A percentile compares a stretch with the other conserved stretches of the same genome.
These are phyloP conservation scores for Vulpes ferrilata DNA, from an alignment of 2,113 vertebrate genomes.

Conservation along the genomic window DNA sequence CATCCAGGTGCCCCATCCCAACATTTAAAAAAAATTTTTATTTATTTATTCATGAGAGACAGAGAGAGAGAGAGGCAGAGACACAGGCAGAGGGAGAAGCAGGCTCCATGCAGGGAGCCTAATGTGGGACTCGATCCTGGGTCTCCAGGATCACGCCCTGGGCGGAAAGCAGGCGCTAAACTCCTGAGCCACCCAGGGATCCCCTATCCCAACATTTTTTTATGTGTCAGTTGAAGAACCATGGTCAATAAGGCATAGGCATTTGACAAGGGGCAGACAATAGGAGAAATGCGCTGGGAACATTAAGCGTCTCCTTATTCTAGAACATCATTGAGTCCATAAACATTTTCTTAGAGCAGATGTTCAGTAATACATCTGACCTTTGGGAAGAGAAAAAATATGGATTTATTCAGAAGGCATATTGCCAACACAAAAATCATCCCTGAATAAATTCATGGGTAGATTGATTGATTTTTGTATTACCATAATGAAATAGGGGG, in stretches of 20 bases:
- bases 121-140: no score
- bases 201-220: neutral
- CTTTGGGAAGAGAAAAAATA: slow-evolving; percentile 74
- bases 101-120: no score
- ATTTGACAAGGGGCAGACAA: slow-evolving; percentile 9
- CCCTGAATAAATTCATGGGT: slow-evolving; percentile 55
- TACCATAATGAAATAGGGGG: slow-evolving; percentile 34
- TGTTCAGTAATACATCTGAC: slow-evolving; percentile 57
- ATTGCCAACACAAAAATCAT: slow-evolving; percentile 54
- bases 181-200: no score
- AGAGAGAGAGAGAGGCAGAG: no score
- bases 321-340: slow-evolving; percentile 14
- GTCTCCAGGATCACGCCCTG: no score
- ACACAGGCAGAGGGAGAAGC: no score
- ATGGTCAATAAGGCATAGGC: neutral
- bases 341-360: slow-evolving; percentile 65
- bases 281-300: neutral
- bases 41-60: no score
- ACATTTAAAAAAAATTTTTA: neutral
- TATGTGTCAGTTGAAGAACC: neutral
- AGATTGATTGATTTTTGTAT: slow-evolving; percentile 61
- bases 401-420: slow-evolving; percentile 62
- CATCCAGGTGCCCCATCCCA: neutral
- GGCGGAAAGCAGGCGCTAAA: no score
- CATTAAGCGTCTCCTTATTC: neutral